These are phyloP conservation scores for Diploptera punctata DNA, from an alignment of 2,888 invertebrate genomes.

Conservation along the genomic window DNA sequence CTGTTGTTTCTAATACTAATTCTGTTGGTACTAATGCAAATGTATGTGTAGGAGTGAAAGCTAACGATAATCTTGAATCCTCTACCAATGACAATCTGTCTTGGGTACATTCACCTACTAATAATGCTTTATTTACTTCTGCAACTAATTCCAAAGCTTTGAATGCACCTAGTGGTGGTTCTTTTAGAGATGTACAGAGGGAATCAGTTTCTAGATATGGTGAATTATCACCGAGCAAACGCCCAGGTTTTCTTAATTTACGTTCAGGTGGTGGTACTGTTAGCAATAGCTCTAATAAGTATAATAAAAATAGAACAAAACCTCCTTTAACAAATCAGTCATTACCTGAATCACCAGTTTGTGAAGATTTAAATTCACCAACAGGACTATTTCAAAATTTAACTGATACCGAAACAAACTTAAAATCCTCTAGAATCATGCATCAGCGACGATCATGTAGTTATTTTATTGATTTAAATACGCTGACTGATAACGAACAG, in stretches of 20 bases:
- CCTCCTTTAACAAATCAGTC: slow-evolving; percentile 54
- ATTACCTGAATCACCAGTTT: slow-evolving; percentile 82
- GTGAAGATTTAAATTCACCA: slow-evolving; percentile 64
- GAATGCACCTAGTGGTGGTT: slow-evolving; percentile 32
- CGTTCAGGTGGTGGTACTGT: slow-evolving; percentile 20
- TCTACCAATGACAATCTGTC: not conserved
- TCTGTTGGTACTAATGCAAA: not conserved
- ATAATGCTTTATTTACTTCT: slow-evolving; percentile 37
- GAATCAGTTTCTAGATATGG: not conserved
- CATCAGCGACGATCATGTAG: slow-evolving; percentile 67
- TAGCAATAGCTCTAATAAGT: slow-evolving; percentile 17
- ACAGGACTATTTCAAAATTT: slow-evolving; percentile 37
- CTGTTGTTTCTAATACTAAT: slow-evolving; percentile 10
- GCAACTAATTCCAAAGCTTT: slow-evolving; percentile 38
- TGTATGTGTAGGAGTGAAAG: slow-evolving; percentile 7
- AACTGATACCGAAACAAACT: slow-evolving; percentile 40
- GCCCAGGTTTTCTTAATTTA: slow-evolving; percentile 39
- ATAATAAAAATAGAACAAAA: slow-evolving; percentile 5
- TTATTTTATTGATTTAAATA: slow-evolving; percentile 69
- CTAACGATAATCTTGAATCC: not conserved
- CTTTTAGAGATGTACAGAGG: slow-evolving; percentile 1
- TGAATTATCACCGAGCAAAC: slow-evolving; percentile 24
- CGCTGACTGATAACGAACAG: slow-evolving; percentile 33
- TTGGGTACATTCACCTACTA: slow-evolving; percentile 31
- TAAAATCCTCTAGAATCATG: slow-evolving; percentile 48